phyloP scores from a whole-genome alignment of 2,888 invertebrate genomes.

The Scaeva pyrastri region DNA sequence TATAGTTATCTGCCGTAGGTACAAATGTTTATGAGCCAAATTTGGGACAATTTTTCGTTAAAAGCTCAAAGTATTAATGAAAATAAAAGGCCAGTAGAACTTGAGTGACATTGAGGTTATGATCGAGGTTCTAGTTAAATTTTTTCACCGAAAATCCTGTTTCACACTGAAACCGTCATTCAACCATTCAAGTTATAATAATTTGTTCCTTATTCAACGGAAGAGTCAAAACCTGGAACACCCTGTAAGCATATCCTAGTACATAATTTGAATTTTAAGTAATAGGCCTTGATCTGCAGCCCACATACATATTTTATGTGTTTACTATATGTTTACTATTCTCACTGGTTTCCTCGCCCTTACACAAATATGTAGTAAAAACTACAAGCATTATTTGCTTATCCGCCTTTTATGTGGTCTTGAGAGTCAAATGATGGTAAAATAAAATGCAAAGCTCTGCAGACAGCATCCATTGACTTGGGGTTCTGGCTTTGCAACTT shows the following conservation, averaged over 20 bases:
- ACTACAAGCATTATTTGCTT: slow-evolving; percentile 45
- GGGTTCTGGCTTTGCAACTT: slow-evolving; percentile 15
- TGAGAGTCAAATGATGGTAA: slow-evolving; percentile 52
- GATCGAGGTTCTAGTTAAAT: too few species aligned
- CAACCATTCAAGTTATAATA: too few species aligned
- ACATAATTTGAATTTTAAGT: background rate
- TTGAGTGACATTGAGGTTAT: too few species aligned
- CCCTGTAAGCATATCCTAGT: background rate
- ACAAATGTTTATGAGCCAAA: too few species aligned
- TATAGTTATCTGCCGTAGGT: too few species aligned
- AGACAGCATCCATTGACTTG: slow-evolving; percentile 32
- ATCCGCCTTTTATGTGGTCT: slow-evolving; percentile 43
- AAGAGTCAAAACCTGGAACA: background rate
- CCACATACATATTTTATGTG: slow-evolving; percentile 17
- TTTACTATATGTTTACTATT: background rate
- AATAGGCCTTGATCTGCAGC: slow-evolving; percentile 4
- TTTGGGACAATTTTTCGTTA: too few species aligned
- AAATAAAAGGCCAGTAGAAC: too few species aligned
- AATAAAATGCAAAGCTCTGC: slow-evolving; percentile 40
- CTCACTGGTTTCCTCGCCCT: slow-evolving; percentile 5
- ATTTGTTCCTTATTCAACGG: too few species aligned
- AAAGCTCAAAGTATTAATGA: too few species aligned
- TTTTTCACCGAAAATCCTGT: too few species aligned
- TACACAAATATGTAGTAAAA: too few species aligned
- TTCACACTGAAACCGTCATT: too few species aligned